Evolutionary conservation across 2,113 vertebrate genomes (phyloP).

Genomic region (Heloderma charlesbogerti): DNA sequence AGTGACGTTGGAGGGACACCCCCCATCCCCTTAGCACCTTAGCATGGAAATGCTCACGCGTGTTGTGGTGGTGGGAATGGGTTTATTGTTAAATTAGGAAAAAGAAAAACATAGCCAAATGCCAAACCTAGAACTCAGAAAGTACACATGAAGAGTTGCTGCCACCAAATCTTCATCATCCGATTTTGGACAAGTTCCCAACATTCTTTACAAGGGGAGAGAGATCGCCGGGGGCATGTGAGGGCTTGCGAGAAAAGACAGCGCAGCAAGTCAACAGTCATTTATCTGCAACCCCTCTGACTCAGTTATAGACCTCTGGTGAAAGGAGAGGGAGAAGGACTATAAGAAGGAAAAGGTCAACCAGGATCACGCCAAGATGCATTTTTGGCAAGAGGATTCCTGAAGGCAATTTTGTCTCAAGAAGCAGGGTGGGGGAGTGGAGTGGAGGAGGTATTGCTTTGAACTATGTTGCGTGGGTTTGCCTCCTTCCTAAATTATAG

Average conservation of each 20-base stretch:
- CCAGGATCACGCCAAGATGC: conserved; percentile 57
- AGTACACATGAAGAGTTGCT: conserved; percentile 60
- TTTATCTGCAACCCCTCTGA: conserved; percentile 68
- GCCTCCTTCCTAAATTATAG: neutral
- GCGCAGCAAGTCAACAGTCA: conserved; percentile 51
- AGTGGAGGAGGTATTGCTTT: neutral
- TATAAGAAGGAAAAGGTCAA: conserved; percentile 69
- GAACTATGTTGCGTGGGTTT: neutral
- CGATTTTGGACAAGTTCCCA: conserved; percentile 63
- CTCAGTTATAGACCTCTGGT: conserved; percentile 52
- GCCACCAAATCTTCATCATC: conserved; percentile 64
- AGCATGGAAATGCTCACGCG: conserved; percentile 8
- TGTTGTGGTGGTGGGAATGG: conserved; percentile 29
- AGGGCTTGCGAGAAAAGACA: conserved; percentile 61
- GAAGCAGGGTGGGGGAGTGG: neutral
- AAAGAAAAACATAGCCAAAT: neutral
- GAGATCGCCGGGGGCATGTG: conserved; percentile 61
- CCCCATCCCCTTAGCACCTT: conserved; percentile 4
- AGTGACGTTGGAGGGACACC: conserved; percentile 52
- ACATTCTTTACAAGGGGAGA: conserved; percentile 55
- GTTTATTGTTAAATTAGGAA: conserved; percentile 70
- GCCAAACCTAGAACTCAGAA: conserved; percentile 64
- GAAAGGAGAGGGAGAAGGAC: conserved; percentile 58
- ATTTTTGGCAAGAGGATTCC: neutral
- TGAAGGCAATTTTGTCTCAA: neutral